These are phyloP conservation scores for Diarsia dahlii DNA, from an alignment of 2,888 invertebrate species.

Conservation along the genomic window DNA sequence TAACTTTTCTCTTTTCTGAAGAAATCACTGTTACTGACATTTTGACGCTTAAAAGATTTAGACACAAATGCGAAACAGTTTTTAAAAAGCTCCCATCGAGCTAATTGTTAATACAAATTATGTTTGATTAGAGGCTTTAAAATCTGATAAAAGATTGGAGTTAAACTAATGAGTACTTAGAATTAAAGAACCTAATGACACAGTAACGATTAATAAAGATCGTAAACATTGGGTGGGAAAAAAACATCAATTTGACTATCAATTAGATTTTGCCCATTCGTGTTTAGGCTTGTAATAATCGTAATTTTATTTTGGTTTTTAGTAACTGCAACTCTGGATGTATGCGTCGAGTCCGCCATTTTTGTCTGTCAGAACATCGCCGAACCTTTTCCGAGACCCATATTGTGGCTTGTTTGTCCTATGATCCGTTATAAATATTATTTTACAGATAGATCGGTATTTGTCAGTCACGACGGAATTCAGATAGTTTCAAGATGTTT, in stretches of 20 bases:
- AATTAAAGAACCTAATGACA: conserved; percentile 37
- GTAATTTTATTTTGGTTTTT: not conserved
- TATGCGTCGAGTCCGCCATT: not conserved
- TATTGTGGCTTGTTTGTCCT: not conserved
- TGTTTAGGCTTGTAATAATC: not conserved
- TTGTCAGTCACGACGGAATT: too few relatives aligned
- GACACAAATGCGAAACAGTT: conserved; percentile 35
- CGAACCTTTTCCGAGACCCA: not conserved
- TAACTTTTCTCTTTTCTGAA: conserved; percentile 21
- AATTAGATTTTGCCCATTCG: not conserved
- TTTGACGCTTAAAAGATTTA: conserved; percentile 31
- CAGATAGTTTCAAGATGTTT: too few relatives aligned
- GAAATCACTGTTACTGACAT: conserved; percentile 56
- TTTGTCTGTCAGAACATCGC: not conserved
- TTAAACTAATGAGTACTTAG: conserved; percentile 50
- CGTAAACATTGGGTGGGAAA: not conserved
- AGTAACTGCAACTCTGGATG: not conserved
- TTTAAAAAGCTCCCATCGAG: conserved; percentile 14
- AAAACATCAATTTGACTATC: not conserved
- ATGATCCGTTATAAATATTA: too few relatives aligned
- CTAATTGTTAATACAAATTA: conserved; percentile 33
- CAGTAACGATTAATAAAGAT: not conserved
- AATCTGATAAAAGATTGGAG: conserved; percentile 37
- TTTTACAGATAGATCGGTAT: too few relatives aligned
- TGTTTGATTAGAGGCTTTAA: conserved; percentile 28